Evolutionary conservation across 2,888 invertebrate species (phyloP).

Genomic region (Fragum fragum): DNA sequence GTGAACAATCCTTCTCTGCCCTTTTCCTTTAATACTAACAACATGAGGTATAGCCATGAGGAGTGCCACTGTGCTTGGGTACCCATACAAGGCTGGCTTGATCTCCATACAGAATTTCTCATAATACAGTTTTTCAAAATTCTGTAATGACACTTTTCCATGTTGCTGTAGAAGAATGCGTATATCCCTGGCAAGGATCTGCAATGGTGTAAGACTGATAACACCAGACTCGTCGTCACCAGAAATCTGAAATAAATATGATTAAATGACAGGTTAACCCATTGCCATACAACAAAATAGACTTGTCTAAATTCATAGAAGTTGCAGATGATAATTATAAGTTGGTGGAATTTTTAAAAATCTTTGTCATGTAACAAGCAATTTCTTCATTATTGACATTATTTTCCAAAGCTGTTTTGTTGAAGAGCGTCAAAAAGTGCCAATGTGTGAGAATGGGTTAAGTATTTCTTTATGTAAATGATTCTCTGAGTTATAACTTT

Average conservation of each 20-base stretch:
- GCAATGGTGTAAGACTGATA: conserved; percentile 84
- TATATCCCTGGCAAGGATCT: conserved; percentile 89
- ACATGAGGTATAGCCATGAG: conserved; percentile 89
- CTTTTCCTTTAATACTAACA: conserved; percentile 87
- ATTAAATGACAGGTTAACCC: too few species aligned
- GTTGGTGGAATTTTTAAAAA: too few species aligned
- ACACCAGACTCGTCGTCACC: conserved; percentile 80
- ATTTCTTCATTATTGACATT: too few species aligned
- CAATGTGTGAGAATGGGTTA: too few species aligned
- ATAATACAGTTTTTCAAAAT: conserved; percentile 79
- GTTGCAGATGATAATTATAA: too few species aligned
- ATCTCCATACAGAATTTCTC: conserved; percentile 87
- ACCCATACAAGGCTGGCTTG: conserved; percentile 88
- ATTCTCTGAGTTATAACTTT: too few species aligned
- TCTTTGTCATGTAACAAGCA: too few species aligned
- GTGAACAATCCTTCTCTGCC: conserved; percentile 73
- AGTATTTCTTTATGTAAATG: too few species aligned
- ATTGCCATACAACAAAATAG: too few species aligned
- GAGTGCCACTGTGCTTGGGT: conserved; percentile 88
- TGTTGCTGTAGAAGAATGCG: conserved; percentile 88
- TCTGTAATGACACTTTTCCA: conserved; percentile 86
- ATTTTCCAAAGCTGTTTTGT: too few species aligned
- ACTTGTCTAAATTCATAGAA: too few species aligned
- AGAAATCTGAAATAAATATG: conserved; percentile 73
- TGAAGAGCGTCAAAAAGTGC: too few species aligned